Conservation (phyloP, 2,797 vertebrate species). For the Hydrocynus forskahlii region DNA sequence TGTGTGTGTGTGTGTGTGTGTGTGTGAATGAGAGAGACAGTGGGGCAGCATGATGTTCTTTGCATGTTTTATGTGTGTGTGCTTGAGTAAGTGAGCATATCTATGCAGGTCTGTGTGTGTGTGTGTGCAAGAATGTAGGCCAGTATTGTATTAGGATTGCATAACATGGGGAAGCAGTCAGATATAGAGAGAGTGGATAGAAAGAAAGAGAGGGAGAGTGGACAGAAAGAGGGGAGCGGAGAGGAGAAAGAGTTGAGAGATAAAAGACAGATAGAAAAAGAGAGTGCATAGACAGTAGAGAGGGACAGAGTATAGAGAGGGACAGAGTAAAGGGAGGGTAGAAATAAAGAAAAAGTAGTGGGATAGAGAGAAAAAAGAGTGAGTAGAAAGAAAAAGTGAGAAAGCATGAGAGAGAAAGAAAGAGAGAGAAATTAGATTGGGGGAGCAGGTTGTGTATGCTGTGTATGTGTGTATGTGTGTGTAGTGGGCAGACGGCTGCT, state of each 20-base stretch:
- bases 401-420: background rate
- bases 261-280: background rate
- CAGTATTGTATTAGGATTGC: slow-evolving; percentile 83
- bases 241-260: background rate
- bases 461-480: background rate
- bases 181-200: slow-evolving; percentile 29
- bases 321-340: background rate
- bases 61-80: slow-evolving; percentile 4
- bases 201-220: slow-evolving; percentile 8
- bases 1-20: background rate
- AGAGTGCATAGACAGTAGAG: background rate
- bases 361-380: background rate
- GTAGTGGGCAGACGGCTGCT: slow-evolving; percentile 20
- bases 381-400: background rate
- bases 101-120: slow-evolving; percentile 24
- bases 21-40: too few relatives aligned
- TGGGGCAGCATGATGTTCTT: too few relatives aligned
- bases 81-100: slow-evolving; percentile 2
- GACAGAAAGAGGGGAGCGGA: background rate
- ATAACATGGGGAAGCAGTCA: slow-evolving; percentile 70
- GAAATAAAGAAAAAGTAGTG: background rate
- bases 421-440: slow-evolving; percentile 15
- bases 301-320: background rate
- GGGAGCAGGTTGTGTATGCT: slow-evolving; percentile 15
- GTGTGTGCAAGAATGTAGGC: slow-evolving; percentile 76